These are phyloP conservation scores for Heteromyza rotundicornis DNA, from an alignment of 2,888 invertebrate genomes.

Conservation along the genomic window DNA sequence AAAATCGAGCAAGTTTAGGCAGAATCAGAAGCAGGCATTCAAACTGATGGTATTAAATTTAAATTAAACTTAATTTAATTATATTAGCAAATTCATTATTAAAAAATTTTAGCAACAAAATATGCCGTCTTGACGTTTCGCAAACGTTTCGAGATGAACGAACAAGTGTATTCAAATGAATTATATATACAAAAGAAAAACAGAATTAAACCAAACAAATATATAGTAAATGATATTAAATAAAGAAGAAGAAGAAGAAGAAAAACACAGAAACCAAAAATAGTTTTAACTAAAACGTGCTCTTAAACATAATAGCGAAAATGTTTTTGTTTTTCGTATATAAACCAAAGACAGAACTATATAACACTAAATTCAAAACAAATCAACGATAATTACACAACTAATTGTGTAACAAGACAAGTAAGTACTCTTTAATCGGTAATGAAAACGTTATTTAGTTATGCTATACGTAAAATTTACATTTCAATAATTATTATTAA, in stretches of 20 bases:
- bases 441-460: slow-evolving; percentile 39
- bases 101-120: slow-evolving; percentile 34
- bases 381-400: slow-evolving; percentile 30
- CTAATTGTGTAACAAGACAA: background rate
- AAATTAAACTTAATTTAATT: no score
- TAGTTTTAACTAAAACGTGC: slow-evolving; percentile 24
- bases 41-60: background rate
- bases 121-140: slow-evolving; percentile 47
- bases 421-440: background rate
- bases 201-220: background rate
- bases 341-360: slow-evolving; percentile 23
- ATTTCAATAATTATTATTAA: slow-evolving; percentile 32
- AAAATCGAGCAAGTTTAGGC: background rate
- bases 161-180: slow-evolving; percentile 33
- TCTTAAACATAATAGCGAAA: slow-evolving; percentile 15
- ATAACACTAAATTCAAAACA: slow-evolving; percentile 17
- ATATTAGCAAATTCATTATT: background rate
- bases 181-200: slow-evolving; percentile 8
- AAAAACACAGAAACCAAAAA: slow-evolving; percentile 15
- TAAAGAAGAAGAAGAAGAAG: slow-evolving; percentile 19
- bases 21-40: background rate
- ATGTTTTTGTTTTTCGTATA: slow-evolving; percentile 25
- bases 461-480: slow-evolving; percentile 48
- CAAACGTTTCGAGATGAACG: slow-evolving; percentile 36
- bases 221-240: slow-evolving; percentile 15